A percentile compares a stretch with the other conserved stretches of the same genome.
Evolutionary conservation across 2,797 vertebrate genomes (phyloP).

Genomic region (Sebastes oblongus): DNA sequence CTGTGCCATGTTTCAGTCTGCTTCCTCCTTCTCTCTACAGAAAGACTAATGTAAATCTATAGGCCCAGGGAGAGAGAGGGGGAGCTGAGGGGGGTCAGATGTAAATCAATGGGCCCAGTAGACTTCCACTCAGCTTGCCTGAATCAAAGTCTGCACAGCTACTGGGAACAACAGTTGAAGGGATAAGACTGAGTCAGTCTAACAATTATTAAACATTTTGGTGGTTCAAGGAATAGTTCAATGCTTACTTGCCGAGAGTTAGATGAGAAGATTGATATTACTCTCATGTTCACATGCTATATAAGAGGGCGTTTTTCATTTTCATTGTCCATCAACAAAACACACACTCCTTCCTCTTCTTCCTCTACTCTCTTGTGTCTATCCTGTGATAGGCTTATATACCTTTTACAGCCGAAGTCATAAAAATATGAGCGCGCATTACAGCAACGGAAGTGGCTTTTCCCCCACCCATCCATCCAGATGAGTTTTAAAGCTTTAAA

Average conservation of each 20-base stretch:
- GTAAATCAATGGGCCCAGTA: constrained; percentile 57
- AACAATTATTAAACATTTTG: neutral
- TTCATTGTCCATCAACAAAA: neutral
- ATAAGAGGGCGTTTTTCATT: neutral
- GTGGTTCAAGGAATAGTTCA: neutral
- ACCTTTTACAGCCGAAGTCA: neutral
- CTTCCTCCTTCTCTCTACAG: constrained; percentile 42
- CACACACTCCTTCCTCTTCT: neutral
- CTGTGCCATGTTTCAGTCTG: constrained; percentile 44
- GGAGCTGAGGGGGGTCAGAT: constrained; percentile 7
- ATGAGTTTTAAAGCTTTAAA: neutral
- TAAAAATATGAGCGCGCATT: neutral
- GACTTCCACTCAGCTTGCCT: constrained; percentile 6
- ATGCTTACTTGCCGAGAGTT: neutral
- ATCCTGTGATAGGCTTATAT: neutral
- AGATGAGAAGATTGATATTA: neutral
- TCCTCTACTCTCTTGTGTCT: no score
- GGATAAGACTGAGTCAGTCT: neutral
- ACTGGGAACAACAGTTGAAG: constrained; percentile 55
- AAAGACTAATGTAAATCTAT: constrained; percentile 58
- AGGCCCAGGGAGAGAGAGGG: constrained; percentile 27
- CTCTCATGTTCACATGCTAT: neutral
- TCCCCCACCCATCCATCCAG: no score
- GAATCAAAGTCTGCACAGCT: constrained; percentile 10
- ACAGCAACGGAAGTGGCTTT: neutral